Base-by-base conservation (phyloP, 1,140 invertebrate species). In the Sycobia sp. region DNA sequence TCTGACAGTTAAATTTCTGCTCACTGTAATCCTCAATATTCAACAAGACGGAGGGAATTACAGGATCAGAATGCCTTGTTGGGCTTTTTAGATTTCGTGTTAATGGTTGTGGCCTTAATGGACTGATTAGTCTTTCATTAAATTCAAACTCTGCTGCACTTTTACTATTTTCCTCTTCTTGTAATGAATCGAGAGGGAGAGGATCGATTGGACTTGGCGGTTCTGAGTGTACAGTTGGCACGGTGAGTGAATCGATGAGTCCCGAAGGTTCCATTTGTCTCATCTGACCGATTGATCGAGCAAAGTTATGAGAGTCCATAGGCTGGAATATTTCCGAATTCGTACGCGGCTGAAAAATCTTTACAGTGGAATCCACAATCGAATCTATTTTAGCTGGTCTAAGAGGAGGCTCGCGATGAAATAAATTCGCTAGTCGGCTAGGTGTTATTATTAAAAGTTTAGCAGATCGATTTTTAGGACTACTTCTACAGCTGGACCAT, bases 151-250 rank as follows among this genome's bases (percentile, higher is more conserved):
- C n/a, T 27, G 9, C 11, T 13, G 41, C 16, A 29, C 9, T 44
- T 29, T 43, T 67, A 22, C 22, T 46, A 0, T 55, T n/a, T 25
- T 69, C 55, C 34, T 75, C 66, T 27, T 73, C 62, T n/a, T 67
- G 46, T 0, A 72, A 39, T 0, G 72, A 65, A 13, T 63, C 68
- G 4, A 76, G 39, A 7, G 73, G 69, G 5, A 74, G 61, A 10
- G 72, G 68, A 22, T 78, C 76, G 39, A 81, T 69, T 0, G 78
- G 77, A 69, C 76, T 80, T 4, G 76, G 72, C 1, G 78, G 79
- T 44, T 81, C 78, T 16, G 79, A 81, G 44, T 76, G 73, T 67
- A 77, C 71, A 5, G 67, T 71, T 3, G 78, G 78, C 8, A 76
- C 72, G 1, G 39, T 49, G 7, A 81, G 51, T 7, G 66, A 69